Evolutionary conservation across 1,140 invertebrate genomes (phyloP), one percentile per base, ranked within the genome.

Genomic region (Sitodiplosis mosellana): DNA sequence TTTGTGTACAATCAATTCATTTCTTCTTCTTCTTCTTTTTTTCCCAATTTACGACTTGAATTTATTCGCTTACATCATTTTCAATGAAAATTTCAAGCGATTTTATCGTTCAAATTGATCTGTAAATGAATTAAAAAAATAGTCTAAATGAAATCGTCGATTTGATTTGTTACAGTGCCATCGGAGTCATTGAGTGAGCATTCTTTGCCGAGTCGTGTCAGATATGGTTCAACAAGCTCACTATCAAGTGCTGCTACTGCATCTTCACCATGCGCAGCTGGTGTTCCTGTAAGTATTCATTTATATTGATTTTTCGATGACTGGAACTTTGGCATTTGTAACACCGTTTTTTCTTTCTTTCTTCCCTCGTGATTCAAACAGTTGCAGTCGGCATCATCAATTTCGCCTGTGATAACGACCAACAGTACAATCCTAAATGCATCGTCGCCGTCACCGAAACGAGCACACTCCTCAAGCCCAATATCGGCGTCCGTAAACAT

Each of bases 181-280:
- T 15, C 48, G 55, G 54, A 58, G 48, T 48, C 45, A 33, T 37
- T 50, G 18, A 52, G 49, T 48, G 57, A 58, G 54, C 51, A 56
- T 46, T 50, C 48, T 40, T 60, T 58, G 47, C 51, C 59, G 47
- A 54, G 48, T 43, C 49, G 52, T 48, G 48, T 47, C 34, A 48
- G 48, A 19, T 49, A 52, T 42, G 51, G 51, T 36, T 54, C 50
- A 36, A 51, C 53, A n/a, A 54, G 53, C 42, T 54, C 53, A 12
- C 34, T 54, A 36, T 56, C 51, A 15, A 53, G 54, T 52, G 55
- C 49, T 33, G 52, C 49, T 33, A 53, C 49, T 38, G 50, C 51
- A 42, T 52, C 54, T 40, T 54, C 55, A 47, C 54, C 55, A 46
- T 41, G 53, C 38, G 52, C 48, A 41, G 37, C 55, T 48, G 52